Conservation (phyloP, 2,797 vertebrate genomes). For the Phoeniculus purpureus region DNA sequence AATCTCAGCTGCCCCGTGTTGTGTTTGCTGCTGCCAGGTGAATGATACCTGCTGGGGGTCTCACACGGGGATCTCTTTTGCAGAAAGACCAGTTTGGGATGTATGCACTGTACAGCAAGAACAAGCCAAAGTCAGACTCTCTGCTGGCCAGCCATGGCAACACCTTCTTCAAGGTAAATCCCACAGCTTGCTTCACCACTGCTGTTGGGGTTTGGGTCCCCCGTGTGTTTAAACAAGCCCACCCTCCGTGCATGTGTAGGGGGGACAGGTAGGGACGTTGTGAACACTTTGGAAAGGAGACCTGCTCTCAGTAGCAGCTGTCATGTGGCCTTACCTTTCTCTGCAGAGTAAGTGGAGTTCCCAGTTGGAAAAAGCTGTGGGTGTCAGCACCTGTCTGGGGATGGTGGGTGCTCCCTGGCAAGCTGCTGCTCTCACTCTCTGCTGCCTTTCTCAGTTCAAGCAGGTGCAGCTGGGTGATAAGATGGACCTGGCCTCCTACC, state of each 20-base stretch:
- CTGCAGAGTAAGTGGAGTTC: fast-evolving
- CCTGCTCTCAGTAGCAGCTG: not conserved
- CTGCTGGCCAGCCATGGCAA: constrained; percentile 90
- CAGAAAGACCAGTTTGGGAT: constrained; percentile 94
- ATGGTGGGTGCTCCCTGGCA: fast-evolving
- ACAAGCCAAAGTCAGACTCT: constrained; percentile 91
- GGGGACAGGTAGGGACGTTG: not conserved
- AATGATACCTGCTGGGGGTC: not conserved
- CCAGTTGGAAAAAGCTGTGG: not conserved
- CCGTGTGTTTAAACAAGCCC: not conserved
- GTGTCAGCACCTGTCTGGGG: not conserved
- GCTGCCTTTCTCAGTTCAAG: constrained; percentile 73
- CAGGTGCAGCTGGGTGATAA: constrained; percentile 83
- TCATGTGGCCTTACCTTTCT: not conserved
- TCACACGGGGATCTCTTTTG: not conserved
- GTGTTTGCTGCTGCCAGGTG: not conserved
- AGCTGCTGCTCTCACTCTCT: not conserved
- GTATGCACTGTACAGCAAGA: constrained; percentile 95
- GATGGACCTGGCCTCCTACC: constrained; percentile 86
- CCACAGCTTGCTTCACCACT: fast-evolving
- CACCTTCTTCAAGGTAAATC: constrained; percentile 91
- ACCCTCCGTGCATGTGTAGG: fast-evolving
- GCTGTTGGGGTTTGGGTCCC: not conserved
- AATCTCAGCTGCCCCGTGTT: not conserved
- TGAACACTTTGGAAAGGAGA: not conserved